Base-by-base conservation (phyloP, 2,888 invertebrate species). In the Morinoia aosen region DNA sequence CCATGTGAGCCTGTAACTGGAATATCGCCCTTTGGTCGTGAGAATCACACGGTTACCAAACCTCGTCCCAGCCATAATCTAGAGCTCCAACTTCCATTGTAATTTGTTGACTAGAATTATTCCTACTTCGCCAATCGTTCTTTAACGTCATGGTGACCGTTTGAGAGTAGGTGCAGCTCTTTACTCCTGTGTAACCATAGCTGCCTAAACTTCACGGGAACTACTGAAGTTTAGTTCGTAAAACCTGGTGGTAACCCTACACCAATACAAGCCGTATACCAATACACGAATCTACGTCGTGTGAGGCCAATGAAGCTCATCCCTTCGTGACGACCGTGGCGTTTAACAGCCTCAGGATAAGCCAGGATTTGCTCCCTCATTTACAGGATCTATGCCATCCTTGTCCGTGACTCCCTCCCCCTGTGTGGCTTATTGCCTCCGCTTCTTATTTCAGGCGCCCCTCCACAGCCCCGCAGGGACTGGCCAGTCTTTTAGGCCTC, bases 331-430 rank as follows among this genome's bases (percentile, higher is more conserved):
- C 40, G 90, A 93, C 57, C 93, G 56, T 57, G 93, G 93, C 93
- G 57, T 93, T 93, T 93, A 93, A 93, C 93, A 93, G 56, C 57
- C 56, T 57, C 93, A 57, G 57, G 93, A 93, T 93, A 93, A 93
- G 93, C 93, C 93, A 57, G 93, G 93, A 56, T 93, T 93, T 93
- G 93, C 25, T 93, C 93, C 93, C 93, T 93, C 93, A 93, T 93
- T 93, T 93, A 48, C 93, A 57, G 93, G 56, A 93, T 93, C 57
- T 93, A 57, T 57, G 57, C 57, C 57, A 33, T 93, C 57, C 93
- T 57, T 93, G 93, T 93, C 57, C 57, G 57, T 48, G 57, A 57
- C 57, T 57, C 93, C 90, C 90, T 90, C 90, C 90, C n/a, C n/a
- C 57, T 56, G 57, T 57, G 93, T 57, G 93, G 93, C 93, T 93